Conservation (phyloP, 64 coral and sea anemone species). For the Astreopora myriophthalma region DNA sequence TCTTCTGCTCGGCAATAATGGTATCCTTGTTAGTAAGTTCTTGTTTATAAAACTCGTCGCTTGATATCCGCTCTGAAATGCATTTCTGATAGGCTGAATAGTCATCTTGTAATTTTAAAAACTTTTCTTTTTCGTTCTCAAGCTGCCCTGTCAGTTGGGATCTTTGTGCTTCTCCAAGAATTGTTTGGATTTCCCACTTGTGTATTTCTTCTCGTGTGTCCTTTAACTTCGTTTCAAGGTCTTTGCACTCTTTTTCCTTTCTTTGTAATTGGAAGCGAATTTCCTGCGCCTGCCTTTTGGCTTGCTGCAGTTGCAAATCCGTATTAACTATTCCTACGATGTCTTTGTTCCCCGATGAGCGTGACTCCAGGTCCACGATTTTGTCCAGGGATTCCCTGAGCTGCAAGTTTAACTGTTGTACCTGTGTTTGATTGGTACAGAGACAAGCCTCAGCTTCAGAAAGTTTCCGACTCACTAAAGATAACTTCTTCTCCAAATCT, state of each 20-base stretch:
- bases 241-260: conserved; percentile 26
- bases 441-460: neutral
- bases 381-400: conserved; percentile 13
- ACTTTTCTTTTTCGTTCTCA: neutral
- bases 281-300: conserved; percentile 12
- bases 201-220: conserved; percentile 24
- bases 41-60: neutral
- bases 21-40: neutral
- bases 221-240: conserved; percentile 9
- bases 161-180: neutral
- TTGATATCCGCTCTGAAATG: neutral
- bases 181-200: conserved; percentile 22
- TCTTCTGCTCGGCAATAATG: conserved; percentile 33
- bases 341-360: neutral
- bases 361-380: conserved; percentile 19
- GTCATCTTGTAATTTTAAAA: neutral
- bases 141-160: neutral
- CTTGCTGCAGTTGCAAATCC: conserved; percentile 1
- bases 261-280: conserved; percentile 9
- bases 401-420: conserved; percentile 6
- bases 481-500: neutral
- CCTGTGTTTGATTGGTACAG: neutral
- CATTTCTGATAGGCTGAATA: neutral
- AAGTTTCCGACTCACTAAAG: neutral
- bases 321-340: neutral